Percentiles rank a stretch among this genome's conserved stretches.
Evolutionary conservation across 2,888 invertebrate genomes (phyloP).

Genomic region (Drosophila greeni): DNA sequence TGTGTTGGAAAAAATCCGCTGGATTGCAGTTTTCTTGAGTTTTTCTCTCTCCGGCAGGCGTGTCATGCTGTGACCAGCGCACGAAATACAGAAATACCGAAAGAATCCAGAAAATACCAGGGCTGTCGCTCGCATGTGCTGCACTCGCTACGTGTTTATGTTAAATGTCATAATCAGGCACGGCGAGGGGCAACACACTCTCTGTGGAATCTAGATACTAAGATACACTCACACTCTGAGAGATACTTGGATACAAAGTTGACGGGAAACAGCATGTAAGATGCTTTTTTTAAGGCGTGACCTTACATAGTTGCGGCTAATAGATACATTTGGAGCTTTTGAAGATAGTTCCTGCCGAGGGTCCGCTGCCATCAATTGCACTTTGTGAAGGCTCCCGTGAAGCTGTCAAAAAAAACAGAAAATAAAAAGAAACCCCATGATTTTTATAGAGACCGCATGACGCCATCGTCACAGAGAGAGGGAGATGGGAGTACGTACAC

Average conservation of each 20-base stretch:
- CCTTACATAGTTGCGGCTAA: slow-evolving; percentile 53
- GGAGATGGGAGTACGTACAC: background rate
- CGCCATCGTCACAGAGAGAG: slow-evolving; percentile 45
- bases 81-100: slow-evolving; percentile 31
- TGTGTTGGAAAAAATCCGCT: slow-evolving; percentile 37
- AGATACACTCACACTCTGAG: background rate
- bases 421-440: slow-evolving; percentile 39
- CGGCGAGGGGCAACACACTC: slow-evolving; percentile 8
- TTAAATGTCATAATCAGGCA: slow-evolving; percentile 71
- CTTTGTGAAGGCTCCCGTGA: slow-evolving; percentile 24
- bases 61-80: slow-evolving; percentile 44
- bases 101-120: slow-evolving; percentile 31
- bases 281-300: slow-evolving; percentile 49
- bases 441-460: slow-evolving; percentile 59
- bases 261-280: slow-evolving; percentile 64
- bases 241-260: slow-evolving; percentile 52
- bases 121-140: slow-evolving; percentile 61
- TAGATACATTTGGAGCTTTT: slow-evolving; percentile 25
- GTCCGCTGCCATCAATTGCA: slow-evolving; percentile 46
- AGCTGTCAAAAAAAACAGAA: slow-evolving; percentile 34
- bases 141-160: slow-evolving; percentile 67
- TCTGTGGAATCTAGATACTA: slow-evolving; percentile 46
- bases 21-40: slow-evolving; percentile 37
- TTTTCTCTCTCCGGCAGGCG: slow-evolving; percentile 21
- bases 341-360: slow-evolving; percentile 5